phyloP scores from a whole-genome alignment of 2,113 vertebrate genomes.

The Menura novaehollandiae region DNA sequence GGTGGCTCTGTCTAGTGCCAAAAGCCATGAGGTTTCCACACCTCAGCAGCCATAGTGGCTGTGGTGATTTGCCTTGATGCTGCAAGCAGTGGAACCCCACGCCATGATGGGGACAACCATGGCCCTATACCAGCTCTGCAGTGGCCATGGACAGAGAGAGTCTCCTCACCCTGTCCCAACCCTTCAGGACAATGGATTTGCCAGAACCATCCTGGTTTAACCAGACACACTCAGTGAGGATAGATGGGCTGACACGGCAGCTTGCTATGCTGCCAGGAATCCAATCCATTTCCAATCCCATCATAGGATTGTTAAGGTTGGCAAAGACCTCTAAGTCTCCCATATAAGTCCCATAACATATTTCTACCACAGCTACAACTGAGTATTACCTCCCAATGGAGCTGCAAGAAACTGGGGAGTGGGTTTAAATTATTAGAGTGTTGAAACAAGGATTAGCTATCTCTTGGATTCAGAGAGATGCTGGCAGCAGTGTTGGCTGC shows the following conservation, averaged over 20 bases:
- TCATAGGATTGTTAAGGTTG: not conserved
- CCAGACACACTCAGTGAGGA: not conserved
- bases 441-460: not conserved
- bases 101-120: not conserved
- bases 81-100: not conserved
- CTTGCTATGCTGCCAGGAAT: not conserved
- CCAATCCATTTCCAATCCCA: not conserved
- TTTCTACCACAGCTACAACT: not conserved
- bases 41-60: not conserved
- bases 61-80: not conserved
- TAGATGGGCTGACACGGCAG: fast-evolving
- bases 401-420: not conserved
- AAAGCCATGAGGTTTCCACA: not conserved
- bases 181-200: not conserved
- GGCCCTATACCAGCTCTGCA: not conserved
- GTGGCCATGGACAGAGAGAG: not conserved
- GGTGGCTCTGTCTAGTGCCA: not conserved
- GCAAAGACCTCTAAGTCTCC: not conserved
- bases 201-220: not conserved
- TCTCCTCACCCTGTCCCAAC: not conserved
- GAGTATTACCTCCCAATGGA: not conserved
- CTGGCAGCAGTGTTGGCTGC: fast-evolving
- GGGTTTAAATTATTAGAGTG: not conserved
- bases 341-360: not conserved
- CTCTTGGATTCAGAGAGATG: not conserved